Conservation (phyloP, 2,113 vertebrate genomes). For the Ursus arctos region DNA sequence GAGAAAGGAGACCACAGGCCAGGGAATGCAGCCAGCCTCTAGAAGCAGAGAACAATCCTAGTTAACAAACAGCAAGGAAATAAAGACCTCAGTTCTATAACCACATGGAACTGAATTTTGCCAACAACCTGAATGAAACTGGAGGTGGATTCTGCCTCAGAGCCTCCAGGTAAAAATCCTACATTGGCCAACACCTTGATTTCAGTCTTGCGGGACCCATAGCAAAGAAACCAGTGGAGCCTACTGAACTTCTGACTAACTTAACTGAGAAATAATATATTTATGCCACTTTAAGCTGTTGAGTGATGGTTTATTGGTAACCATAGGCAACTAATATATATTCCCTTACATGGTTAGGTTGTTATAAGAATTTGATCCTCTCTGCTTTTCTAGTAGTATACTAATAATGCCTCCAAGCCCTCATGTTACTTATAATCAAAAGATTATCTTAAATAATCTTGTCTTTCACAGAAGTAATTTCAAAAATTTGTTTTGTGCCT, state of each 20-base stretch:
- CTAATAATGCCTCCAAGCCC: not conserved
- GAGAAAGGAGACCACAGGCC: not conserved
- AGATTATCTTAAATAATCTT: not conserved
- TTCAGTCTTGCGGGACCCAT: not conserved
- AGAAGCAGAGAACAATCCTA: not conserved
- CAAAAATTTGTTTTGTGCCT: not conserved
- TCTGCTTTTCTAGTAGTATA: not conserved
- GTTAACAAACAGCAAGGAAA: not conserved
- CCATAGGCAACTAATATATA: not conserved
- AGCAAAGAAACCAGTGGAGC: not conserved
- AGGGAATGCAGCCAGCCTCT: not conserved
- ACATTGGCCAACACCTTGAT: not conserved
- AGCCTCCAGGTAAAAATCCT: not conserved
- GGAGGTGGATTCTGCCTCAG: not conserved
- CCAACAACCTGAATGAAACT: not conserved
- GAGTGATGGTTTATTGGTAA: not conserved
- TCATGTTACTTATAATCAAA: conserved; percentile 36
- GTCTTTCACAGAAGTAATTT: conserved; percentile 35
- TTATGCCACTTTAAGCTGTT: not conserved
- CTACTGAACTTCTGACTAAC: not conserved
- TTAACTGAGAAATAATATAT: not conserved
- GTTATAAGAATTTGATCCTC: not conserved
- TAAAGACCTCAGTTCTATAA: not conserved
- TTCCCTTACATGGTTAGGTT: not conserved
- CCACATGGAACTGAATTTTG: not conserved